phyloP scores from a whole-genome alignment of 2,888 invertebrate species.

The Callyntrura guangdongensis region DNA sequence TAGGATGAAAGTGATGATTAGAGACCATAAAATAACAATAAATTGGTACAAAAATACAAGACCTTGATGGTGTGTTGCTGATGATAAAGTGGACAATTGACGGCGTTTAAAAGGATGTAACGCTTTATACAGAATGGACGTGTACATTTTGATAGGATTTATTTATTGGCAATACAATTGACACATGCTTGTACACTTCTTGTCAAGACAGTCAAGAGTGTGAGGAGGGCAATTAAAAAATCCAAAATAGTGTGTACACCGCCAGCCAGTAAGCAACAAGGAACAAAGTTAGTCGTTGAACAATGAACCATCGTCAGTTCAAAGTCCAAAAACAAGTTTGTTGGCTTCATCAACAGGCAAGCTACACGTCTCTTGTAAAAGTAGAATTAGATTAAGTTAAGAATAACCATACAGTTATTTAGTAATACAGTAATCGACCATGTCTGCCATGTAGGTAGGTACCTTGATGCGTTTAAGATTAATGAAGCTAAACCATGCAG shows the following conservation, averaged over 20 bases:
- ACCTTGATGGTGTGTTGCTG: slow-evolving; percentile 6
- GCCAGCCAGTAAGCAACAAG: no score
- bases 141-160: not conserved
- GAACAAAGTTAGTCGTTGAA: no score
- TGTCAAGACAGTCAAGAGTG: not conserved
- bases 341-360: no score
- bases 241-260: slow-evolving; percentile 39
- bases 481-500: no score
- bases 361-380: no score
- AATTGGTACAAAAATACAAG: not conserved
- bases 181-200: no score
- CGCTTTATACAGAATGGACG: not conserved
- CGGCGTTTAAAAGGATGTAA: not conserved
- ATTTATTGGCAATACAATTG: slow-evolving; percentile 19
- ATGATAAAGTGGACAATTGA: not conserved
- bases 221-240: slow-evolving; percentile 31
- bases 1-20: slow-evolving; percentile 14
- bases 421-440: no score
- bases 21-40: not conserved
- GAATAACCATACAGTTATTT: no score
- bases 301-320: not conserved
- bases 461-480: no score
- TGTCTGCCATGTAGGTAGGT: no score
- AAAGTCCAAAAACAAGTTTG: not conserved
- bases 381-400: no score